Conservation (phyloP, 1,140 invertebrate genomes). For the Parasteatoda tepidariorum region DNA sequence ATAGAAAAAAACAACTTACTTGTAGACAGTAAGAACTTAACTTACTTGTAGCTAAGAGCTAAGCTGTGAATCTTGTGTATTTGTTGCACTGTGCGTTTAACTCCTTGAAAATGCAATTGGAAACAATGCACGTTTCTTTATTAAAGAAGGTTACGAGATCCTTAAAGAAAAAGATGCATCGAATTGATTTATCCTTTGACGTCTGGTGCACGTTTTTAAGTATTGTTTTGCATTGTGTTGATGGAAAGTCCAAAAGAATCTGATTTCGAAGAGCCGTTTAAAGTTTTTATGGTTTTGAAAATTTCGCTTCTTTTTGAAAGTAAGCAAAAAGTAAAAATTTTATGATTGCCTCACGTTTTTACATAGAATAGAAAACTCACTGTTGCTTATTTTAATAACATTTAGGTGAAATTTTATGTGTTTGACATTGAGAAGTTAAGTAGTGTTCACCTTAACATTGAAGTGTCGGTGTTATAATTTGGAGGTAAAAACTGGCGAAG, state of each 20-base stretch:
- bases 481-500: no score
- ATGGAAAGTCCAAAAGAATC: background rate
- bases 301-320: background rate
- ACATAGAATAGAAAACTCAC: background rate
- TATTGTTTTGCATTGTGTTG: background rate
- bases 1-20: no score
- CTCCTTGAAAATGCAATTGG: no score
- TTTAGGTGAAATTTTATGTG: background rate
- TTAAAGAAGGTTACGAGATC: background rate
- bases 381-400: background rate
- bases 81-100: no score
- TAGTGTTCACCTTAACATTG: background rate
- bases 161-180: background rate
- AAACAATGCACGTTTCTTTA: background rate
- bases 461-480: no score
- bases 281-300: background rate
- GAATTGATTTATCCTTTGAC: background rate
- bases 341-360: background rate
- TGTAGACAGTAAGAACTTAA: no score
- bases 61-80: no score
- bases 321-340: background rate
- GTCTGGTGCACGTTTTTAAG: background rate
- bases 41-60: no score
- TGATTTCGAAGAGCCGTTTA: background rate
- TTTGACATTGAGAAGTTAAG: no score